A percentile compares a stretch with the other conserved stretches of the same genome.
phyloP scores from a whole-genome alignment of 2,888 invertebrate genomes.

The Keiferia lycopersicella region DNA sequence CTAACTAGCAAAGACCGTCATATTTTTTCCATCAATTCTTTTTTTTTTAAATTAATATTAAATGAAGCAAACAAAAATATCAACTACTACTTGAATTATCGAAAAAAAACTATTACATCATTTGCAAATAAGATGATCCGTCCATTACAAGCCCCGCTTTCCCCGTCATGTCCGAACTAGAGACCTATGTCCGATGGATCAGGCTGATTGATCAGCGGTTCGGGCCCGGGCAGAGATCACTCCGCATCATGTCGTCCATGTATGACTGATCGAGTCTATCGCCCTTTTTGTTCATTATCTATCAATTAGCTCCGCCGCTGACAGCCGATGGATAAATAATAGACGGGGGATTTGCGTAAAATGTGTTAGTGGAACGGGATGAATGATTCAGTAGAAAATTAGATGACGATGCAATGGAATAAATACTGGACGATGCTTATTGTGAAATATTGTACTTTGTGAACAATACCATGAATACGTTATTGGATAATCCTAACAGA shows the following conservation, averaged over 20 bases:
- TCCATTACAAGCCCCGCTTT: slow-evolving; percentile 13
- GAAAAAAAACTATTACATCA: neutral
- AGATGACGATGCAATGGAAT: neutral
- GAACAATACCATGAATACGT: too few species aligned
- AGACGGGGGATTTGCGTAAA: neutral
- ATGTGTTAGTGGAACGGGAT: neutral
- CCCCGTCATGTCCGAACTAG: slow-evolving; percentile 9
- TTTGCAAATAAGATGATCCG: slow-evolving; percentile 6
- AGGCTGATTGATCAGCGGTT: slow-evolving; percentile 71
- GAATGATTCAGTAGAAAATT: neutral
- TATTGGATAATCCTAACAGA: too few species aligned
- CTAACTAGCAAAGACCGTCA: too few species aligned
- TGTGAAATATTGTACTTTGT: too few species aligned
- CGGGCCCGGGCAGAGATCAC: slow-evolving; percentile 58
- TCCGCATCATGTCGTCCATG: slow-evolving; percentile 49
- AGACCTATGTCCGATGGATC: slow-evolving; percentile 51
- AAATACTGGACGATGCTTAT: neutral
- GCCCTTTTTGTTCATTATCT: slow-evolving; percentile 23
- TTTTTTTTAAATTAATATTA: too few species aligned
- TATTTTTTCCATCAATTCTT: neutral
- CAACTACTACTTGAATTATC: neutral
- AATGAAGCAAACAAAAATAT: neutral
- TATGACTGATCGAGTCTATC: slow-evolving; percentile 45
- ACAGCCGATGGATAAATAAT: slow-evolving; percentile 9
- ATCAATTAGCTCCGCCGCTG: slow-evolving; percentile 17